phyloP scores from a whole-genome alignment of 2,113 vertebrate genomes.

The human (Homo sapiens) region DNA sequence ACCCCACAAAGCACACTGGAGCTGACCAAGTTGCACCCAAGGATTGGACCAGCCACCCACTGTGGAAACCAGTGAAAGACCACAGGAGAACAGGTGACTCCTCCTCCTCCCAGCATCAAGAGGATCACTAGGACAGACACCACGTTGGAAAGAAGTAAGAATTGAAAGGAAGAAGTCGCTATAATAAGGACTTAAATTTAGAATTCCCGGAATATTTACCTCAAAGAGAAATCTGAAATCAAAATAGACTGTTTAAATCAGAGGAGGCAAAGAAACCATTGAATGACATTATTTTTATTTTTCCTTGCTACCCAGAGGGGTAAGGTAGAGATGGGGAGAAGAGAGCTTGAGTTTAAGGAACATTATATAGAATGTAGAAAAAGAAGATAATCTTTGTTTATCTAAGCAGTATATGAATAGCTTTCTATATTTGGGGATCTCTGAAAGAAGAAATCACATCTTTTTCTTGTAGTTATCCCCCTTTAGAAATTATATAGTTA shows the following conservation, averaged over 20 bases:
- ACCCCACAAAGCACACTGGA: not conserved
- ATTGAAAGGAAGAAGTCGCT: not conserved
- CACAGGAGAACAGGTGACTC: not conserved
- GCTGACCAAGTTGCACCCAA: not conserved
- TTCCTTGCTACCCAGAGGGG: not conserved
- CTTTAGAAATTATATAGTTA: not conserved
- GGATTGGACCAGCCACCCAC: not conserved
- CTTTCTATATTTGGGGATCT: not conserved
- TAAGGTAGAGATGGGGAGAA: not conserved
- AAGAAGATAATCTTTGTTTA: not conserved
- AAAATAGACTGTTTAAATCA: not conserved
- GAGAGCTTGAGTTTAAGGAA: not conserved
- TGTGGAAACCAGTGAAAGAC: not conserved
- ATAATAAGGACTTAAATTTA: not conserved
- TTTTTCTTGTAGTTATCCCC: not conserved
- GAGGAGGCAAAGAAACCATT: not conserved
- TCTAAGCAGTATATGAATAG: not conserved
- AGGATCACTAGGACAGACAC: not conserved
- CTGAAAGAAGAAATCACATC: not conserved
- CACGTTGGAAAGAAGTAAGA: not conserved
- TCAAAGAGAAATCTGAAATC: not conserved
- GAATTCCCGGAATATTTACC: not conserved
- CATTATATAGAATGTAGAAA: not conserved
- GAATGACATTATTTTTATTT: not conserved
- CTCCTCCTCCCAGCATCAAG: not conserved